Evolutionary conservation across 1,140 invertebrate genomes (phyloP).

Genomic region (Danaus melanippus): DNA sequence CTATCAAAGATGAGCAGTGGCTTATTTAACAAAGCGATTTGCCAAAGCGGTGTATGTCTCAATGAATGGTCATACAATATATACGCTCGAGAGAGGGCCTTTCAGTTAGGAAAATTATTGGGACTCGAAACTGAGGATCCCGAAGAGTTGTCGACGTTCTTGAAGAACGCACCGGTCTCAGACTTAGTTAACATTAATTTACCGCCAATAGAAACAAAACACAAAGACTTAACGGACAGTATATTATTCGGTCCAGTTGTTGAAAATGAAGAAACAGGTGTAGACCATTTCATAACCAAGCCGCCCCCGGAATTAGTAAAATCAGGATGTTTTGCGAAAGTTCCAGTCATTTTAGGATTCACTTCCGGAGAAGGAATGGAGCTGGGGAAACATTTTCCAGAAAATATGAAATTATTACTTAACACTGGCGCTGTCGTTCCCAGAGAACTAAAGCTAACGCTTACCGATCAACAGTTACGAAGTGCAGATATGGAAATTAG

Average conservation of each 20-base stretch:
- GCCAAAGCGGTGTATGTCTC: conserved; percentile 65
- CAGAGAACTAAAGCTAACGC: conserved; percentile 53
- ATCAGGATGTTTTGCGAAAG: conserved; percentile 34
- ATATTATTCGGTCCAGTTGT: conserved; percentile 54
- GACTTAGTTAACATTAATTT: conserved; percentile 48
- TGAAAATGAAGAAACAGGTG: conserved; percentile 39
- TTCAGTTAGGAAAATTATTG: conserved; percentile 49
- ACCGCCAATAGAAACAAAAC: conserved; percentile 27
- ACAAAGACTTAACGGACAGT: conserved; percentile 36
- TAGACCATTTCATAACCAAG: conserved; percentile 47
- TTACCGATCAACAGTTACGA: conserved; percentile 23
- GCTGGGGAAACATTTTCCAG: conserved; percentile 39
- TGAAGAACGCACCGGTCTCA: conserved; percentile 39
- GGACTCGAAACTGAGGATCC: conserved; percentile 49
- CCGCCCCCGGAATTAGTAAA: conserved; percentile 35
- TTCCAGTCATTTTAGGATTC: conserved; percentile 55
- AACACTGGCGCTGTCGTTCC: conserved; percentile 37
- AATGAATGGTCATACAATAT: conserved; percentile 57
- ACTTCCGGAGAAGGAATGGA: conserved; percentile 59
- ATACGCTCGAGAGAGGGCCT: conserved; percentile 42
- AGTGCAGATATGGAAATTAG: conserved; percentile 38
- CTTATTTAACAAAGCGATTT: conserved; percentile 66
- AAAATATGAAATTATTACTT: conserved; percentile 21
- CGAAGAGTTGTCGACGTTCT: conserved; percentile 42
- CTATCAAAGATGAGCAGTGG: conserved; percentile 74